phyloP scores from a whole-genome alignment of 2,113 vertebrate genomes.

The Nettapus auritus region DNA sequence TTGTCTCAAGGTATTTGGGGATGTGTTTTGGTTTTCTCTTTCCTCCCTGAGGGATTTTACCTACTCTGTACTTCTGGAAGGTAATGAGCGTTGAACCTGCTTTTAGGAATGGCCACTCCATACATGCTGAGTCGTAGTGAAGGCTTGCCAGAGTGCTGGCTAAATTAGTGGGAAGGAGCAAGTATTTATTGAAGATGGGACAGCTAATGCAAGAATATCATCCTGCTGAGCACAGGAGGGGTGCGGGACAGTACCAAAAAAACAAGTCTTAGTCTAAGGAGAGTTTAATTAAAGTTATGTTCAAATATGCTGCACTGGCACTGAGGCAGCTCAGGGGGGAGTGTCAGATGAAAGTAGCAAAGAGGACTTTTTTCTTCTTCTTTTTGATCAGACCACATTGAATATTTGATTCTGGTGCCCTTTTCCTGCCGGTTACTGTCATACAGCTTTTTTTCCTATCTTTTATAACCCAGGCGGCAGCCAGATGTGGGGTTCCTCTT shows the following conservation, averaged over 20 bases:
- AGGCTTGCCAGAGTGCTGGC: not conserved
- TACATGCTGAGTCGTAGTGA: accelerated
- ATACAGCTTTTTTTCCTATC: not conserved
- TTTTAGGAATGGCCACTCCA: not conserved
- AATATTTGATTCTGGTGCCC: not conserved
- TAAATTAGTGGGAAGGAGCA: not conserved
- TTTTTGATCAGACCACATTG: not conserved
- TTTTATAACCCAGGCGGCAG: not conserved
- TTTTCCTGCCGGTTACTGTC: not conserved
- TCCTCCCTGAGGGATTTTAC: not conserved
- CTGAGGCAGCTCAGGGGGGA: not conserved
- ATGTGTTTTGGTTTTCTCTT: not conserved
- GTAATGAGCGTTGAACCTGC: not conserved
- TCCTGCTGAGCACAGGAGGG: not conserved
- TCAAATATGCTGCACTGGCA: not conserved
- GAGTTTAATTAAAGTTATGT: not conserved
- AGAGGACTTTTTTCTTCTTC: not conserved
- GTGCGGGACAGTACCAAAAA: not conserved
- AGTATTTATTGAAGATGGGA: not conserved
- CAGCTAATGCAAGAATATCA: not conserved
- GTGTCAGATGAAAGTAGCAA: not conserved
- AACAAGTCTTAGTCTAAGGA: not conserved
- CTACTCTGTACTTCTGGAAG: not conserved
- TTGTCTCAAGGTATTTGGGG: not conserved
- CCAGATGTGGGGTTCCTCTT: not conserved